Evolutionary conservation across 2,113 vertebrate genomes (phyloP), one percentile per base, ranked within the genome.

Genomic region (Thalassarche chlororhynchos): DNA sequence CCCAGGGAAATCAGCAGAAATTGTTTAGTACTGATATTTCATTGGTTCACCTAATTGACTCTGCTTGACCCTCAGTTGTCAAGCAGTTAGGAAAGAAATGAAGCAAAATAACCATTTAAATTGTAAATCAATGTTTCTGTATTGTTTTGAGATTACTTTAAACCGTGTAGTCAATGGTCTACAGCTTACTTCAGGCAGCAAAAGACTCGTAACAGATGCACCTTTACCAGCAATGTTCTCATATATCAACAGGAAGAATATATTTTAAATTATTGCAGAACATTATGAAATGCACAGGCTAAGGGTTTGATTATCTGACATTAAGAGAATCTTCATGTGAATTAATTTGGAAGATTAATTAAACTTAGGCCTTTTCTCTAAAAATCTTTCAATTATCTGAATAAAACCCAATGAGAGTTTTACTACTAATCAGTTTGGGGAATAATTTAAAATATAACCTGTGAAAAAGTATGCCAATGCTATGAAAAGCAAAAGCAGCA

Each of bases 261-360:
- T 66, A 84, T 75, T 89, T 81, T 29, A 89, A 84, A 75, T 44
- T 75, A 40, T 62, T 94, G n/a, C 47, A 47, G 75, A 83, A 83
- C 74, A 77, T 89, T 74, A 55, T 77, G 11, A 90, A 81, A 70
- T 68, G 23, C 49, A 42, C 14, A 69, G 46, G n/a, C 6, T 58
- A 65, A 65, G 26, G 12, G 6, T 77, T 76, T 96, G 31, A 82
- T 95, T 90, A 75, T 65, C 18, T 42, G 71, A 83, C 25, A 80
- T 78, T 77, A 90, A 81, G 55, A 78, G 34, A 81, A 74, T 68
- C 26, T 86, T 86, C 40, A 47, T 84, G 47, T 60, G 42, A 84
- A 82, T 93, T 93, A 81, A 71, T 79, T 95, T 69, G 23, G 24
- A 79, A 89, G 29, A 79, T 87, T 84, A 89, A 89, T 89, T 91